Evolutionary conservation across 2,888 invertebrate genomes (phyloP).

Genomic region (Thymelicus lineola): DNA sequence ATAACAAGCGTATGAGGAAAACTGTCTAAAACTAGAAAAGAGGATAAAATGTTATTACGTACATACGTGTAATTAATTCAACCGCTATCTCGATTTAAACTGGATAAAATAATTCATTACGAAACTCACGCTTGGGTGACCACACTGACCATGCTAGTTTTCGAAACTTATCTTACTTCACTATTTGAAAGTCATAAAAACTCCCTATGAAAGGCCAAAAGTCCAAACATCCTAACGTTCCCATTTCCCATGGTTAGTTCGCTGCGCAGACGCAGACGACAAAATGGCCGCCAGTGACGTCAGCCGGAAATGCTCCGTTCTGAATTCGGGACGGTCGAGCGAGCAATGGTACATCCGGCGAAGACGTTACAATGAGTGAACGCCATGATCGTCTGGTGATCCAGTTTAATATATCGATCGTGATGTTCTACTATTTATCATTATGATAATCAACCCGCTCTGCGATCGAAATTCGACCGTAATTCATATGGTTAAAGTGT

Average conservation of each 20-base stretch:
- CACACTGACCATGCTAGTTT: conserved; percentile 19
- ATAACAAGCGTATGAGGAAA: conserved; percentile 12
- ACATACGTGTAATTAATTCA: conserved; percentile 24
- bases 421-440: background rate
- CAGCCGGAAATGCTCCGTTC: conserved; percentile 84
- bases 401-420: conserved; percentile 35
- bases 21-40: conserved; percentile 9
- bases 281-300: conserved; percentile 68
- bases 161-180: conserved; percentile 20
- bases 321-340: conserved; percentile 85
- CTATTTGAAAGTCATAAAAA: conserved; percentile 28
- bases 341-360: conserved; percentile 84
- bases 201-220: conserved; percentile 39
- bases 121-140: conserved; percentile 26
- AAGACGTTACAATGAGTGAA: conserved; percentile 81
- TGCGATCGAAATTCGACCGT: no score
- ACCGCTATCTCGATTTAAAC: conserved; percentile 29
- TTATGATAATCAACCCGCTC: background rate
- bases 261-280: conserved; percentile 69
- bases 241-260: conserved; percentile 75
- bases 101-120: conserved; percentile 37
- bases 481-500: no score
- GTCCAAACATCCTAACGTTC: conserved; percentile 61
- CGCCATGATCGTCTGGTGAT: conserved; percentile 52
- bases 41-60: conserved; percentile 28